Evolutionary conservation across 2,888 invertebrate genomes (phyloP).

Genomic region (Phortica okadai): DNA sequence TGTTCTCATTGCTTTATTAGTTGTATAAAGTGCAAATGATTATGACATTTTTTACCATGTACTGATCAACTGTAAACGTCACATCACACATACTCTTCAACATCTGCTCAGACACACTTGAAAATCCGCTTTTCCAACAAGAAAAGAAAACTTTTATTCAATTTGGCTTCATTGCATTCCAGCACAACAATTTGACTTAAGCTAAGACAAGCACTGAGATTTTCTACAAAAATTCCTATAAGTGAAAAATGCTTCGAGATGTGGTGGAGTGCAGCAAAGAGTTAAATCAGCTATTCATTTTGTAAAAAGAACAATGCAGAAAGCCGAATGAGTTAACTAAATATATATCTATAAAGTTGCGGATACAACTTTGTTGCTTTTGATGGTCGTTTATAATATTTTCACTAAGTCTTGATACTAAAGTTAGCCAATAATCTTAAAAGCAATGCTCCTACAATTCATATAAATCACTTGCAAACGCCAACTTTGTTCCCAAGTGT

Average conservation of each 20-base stretch:
- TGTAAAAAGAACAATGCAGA: background rate
- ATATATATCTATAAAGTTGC: too few species aligned
- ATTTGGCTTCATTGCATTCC: constrained; percentile 25
- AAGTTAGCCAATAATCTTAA: too few species aligned
- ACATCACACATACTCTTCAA: too few species aligned
- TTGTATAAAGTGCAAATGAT: too few species aligned
- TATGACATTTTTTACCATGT: background rate
- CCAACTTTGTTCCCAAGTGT: constrained; percentile 23
- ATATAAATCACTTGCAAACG: constrained; percentile 39
- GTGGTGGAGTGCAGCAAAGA: background rate
- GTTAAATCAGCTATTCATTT: background rate
- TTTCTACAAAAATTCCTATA: background rate
- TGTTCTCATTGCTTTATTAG: too few species aligned
- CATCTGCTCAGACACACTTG: constrained; percentile 5
- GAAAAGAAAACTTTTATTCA: constrained; percentile 23
- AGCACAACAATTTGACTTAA: background rate
- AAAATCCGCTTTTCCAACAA: constrained; percentile 3
- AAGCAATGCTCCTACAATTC: too few species aligned
- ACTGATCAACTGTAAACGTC: background rate
- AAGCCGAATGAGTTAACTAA: too few species aligned
- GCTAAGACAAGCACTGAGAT: background rate
- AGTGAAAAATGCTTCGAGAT: background rate
- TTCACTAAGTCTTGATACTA: too few species aligned
- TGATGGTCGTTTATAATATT: too few species aligned
- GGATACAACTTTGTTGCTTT: too few species aligned